Evolutionary conservation across 2,113 vertebrate genomes (phyloP), one percentile per base, ranked within the genome.

Genomic region (Corythaixoides concolor): DNA sequence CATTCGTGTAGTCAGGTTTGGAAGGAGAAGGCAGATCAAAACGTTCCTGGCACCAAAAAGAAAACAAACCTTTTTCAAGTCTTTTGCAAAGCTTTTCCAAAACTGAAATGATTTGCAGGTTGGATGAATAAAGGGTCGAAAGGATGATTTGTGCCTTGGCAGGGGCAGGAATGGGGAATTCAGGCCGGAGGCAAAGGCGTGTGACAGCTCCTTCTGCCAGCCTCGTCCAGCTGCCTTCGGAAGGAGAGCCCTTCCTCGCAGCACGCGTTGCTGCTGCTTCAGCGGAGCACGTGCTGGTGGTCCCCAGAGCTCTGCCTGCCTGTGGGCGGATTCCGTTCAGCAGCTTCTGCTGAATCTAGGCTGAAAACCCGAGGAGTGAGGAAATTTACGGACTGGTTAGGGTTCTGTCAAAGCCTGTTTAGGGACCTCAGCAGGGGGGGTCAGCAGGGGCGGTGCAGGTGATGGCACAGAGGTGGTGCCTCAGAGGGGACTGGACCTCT

Each of bases 291-390:
- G 1, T 6, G 24, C 62, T 41, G 77, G 27, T 52, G 58, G 41
- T 5, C 39, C n/a, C 1, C 43, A 6, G 49, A n/a, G 28, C 58
- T 39, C n/a, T 14, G 66, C 70, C 66, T 41, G 35, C 33, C 50
- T 7, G 1, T 2, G 5, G 33, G 15, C 15, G 5, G 50, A 0
- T 8, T 74, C 52, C 50, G 33, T 28, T 4, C 52, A 32, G 53
- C 75, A 62, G 62, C 37, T 49, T 4, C 50, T 4, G 5, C 45
- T 24, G 45, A 15, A 0, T 22, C 78, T 10, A 26, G 50, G 37
- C 27, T 43, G 9, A 53, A 26, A 69, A 12, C 23, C 24, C 30
- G 55, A 76, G 85, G 60, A 88, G 9, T 15, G 3, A 66, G 59
- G 85, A 84, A 6, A 8, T 7, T 23, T 19, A 8, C 15, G 56